phyloP scores from a whole-genome alignment of 2,888 invertebrate species.

The Ectemnius lituratus region DNA sequence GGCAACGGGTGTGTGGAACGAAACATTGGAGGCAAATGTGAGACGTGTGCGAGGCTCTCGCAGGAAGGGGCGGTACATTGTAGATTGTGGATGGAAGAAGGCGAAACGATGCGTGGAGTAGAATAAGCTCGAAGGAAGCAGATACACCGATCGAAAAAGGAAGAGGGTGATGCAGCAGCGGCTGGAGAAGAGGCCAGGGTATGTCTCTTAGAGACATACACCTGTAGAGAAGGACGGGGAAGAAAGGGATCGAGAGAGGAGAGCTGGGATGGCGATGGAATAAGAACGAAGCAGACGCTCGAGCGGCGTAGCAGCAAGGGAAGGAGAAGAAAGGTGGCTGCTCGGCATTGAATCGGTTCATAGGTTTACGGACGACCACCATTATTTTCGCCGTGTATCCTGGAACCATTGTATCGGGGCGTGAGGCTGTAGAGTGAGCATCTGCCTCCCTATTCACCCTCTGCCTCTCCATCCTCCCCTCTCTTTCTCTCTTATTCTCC shows the following conservation, averaged over 20 bases:
- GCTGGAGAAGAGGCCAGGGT: not conserved
- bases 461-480: not conserved
- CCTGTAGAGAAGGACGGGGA: too few relatives aligned
- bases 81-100: not conserved
- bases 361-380: slow-evolving; percentile 65
- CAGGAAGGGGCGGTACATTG: not conserved
- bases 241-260: not conserved
- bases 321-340: slow-evolving; percentile 49
- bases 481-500: not conserved
- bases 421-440: slow-evolving; percentile 70
- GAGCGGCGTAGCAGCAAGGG: not conserved
- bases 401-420: slow-evolving; percentile 67
- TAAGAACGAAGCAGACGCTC: slow-evolving; percentile 1
- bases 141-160: slow-evolving; percentile 47
- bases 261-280: slow-evolving; percentile 3
- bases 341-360: slow-evolving; percentile 61
- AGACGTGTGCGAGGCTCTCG: not conserved
- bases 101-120: slow-evolving; percentile 25
- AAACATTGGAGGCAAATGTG: slow-evolving; percentile 1
- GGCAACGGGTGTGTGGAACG: too few relatives aligned
- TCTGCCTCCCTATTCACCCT: slow-evolving; percentile 57
- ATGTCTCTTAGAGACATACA: too few relatives aligned
- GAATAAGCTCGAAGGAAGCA: slow-evolving; percentile 27
- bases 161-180: slow-evolving; percentile 34
- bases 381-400: slow-evolving; percentile 59